Conservation (phyloP, 37 sponge, comb jelly and placozoan genomes). For the Theonella swinhoei region DNA sequence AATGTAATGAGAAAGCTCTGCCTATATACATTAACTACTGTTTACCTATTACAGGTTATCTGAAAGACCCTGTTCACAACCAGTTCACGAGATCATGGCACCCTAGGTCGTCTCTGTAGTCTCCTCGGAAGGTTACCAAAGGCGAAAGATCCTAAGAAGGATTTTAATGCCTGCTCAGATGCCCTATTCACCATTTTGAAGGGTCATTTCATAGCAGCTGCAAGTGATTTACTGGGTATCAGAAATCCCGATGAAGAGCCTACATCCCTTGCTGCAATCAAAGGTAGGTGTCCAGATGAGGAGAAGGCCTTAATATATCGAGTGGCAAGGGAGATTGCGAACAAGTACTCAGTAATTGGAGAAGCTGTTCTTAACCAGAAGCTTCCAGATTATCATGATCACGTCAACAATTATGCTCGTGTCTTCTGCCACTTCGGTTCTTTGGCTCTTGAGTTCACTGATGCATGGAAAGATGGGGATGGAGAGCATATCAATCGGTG, state of each 20-base stretch:
- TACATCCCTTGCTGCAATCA: neutral
- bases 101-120: conserved; percentile 5
- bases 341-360: conserved; percentile 8
- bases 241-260: neutral
- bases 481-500: conserved; percentile 37
- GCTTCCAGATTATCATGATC: conserved; percentile 9
- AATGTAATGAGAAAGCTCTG: neutral
- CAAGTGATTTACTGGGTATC: conserved; percentile 19
- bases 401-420: conserved; percentile 38
- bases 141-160: conserved; percentile 34
- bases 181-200: conserved; percentile 5
- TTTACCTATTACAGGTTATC: conserved; percentile 35
- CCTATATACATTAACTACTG: neutral
- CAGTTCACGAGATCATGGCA: conserved; percentile 25
- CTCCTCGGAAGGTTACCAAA: conserved; percentile 7
- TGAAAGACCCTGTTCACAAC: conserved; percentile 31
- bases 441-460: conserved; percentile 9
- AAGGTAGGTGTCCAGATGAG: neutral
- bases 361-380: conserved; percentile 2
- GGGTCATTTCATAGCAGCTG: conserved; percentile 38
- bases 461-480: conserved; percentile 62
- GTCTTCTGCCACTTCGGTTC: conserved; percentile 41
- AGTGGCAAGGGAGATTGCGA: conserved; percentile 16
- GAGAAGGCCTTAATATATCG: neutral
- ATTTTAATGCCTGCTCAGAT: conserved; percentile 21